Conservation (phyloP, 2,797 vertebrate species). For the Rhabdomys pumilio region DNA sequence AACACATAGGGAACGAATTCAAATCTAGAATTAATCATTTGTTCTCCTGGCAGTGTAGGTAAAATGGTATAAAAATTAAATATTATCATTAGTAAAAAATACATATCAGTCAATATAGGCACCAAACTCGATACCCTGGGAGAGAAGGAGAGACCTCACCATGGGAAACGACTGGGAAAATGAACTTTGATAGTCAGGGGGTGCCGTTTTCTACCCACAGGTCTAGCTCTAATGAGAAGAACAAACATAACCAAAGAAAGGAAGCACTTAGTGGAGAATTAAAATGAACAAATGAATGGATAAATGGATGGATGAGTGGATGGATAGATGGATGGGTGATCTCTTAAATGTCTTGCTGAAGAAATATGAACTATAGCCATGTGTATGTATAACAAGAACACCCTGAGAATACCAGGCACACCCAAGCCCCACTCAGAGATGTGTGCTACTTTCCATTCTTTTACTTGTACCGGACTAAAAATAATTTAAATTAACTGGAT, state of each 20-base stretch:
- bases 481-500: neutral
- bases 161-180: neutral
- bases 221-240: neutral
- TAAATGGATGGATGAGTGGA: neutral
- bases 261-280: neutral
- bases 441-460: neutral
- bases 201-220: neutral
- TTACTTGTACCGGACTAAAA: neutral
- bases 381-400: neutral
- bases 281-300: neutral
- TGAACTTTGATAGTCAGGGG: neutral
- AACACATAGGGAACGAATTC: neutral
- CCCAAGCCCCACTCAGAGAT: no score
- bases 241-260: neutral
- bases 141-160: neutral
- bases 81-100: neutral
- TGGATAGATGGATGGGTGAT: neutral
- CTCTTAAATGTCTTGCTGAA: neutral
- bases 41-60: neutral
- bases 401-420: no score
- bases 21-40: neutral
- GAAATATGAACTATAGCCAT: neutral
- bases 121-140: neutral
- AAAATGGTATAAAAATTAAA: neutral
- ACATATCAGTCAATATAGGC: fast-evolving